phyloP scores from a whole-genome alignment of 2,797 vertebrate genomes.

The Orientallactaga sibirica region DNA sequence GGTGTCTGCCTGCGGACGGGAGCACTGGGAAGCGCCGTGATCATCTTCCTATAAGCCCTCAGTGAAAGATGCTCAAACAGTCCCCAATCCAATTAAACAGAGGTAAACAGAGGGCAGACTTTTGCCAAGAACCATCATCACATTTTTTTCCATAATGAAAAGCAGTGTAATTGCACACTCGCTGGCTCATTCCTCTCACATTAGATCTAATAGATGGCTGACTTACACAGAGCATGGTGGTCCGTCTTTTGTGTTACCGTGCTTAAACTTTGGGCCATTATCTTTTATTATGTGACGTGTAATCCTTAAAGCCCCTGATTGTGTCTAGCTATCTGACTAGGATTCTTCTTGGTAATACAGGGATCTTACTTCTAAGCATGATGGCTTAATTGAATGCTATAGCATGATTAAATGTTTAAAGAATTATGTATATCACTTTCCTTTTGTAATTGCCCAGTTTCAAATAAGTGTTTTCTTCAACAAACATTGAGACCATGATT shows the following conservation, averaged over 20 bases:
- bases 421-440: slow-evolving; percentile 78
- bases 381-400: slow-evolving; percentile 85
- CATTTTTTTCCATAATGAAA: slow-evolving; percentile 88
- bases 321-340: slow-evolving; percentile 86
- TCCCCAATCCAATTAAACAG: slow-evolving; percentile 89
- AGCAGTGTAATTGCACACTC: slow-evolving; percentile 86
- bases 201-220: slow-evolving; percentile 87
- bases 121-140: slow-evolving; percentile 84
- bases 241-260: slow-evolving; percentile 75
- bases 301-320: slow-evolving; percentile 88
- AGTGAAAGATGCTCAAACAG: slow-evolving; percentile 87
- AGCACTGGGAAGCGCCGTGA: slow-evolving; percentile 88
- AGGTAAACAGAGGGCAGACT: slow-evolving; percentile 86
- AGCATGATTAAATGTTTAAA: slow-evolving; percentile 70
- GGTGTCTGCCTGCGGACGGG: slow-evolving; percentile 88
- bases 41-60: slow-evolving; percentile 87
- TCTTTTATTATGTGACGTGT: slow-evolving; percentile 86
- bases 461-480: slow-evolving; percentile 39
- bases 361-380: slow-evolving; percentile 84
- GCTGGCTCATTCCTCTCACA: slow-evolving; percentile 88
- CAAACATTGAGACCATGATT: slow-evolving; percentile 26
- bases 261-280: slow-evolving; percentile 87
- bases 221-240: slow-evolving; percentile 81
- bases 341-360: slow-evolving; percentile 85
- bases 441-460: slow-evolving; percentile 69